These are phyloP conservation scores for Chitala chitala DNA, from an alignment of 2,113 vertebrate species.

Conservation along the genomic window DNA sequence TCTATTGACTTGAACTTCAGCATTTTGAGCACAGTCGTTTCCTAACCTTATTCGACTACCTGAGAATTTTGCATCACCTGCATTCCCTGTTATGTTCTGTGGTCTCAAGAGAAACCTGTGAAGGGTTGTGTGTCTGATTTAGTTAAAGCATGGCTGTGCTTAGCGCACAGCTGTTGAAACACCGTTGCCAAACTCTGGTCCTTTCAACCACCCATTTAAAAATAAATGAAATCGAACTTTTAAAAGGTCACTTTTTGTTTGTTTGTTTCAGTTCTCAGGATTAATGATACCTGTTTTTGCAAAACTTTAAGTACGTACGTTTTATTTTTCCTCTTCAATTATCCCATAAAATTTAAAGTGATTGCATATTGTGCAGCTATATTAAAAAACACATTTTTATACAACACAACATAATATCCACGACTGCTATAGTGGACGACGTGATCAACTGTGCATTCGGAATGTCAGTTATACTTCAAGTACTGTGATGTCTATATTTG, in stretches of 20 bases:
- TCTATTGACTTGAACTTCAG: too few species aligned
- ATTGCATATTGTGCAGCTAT: neutral
- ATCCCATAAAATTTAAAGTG: neutral
- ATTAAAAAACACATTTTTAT: neutral
- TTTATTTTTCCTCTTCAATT: neutral
- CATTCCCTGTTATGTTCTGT: neutral
- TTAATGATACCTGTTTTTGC: neutral
- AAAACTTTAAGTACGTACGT: neutral
- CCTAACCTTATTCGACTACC: too few species aligned
- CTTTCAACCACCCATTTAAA: neutral
- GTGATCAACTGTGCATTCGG: neutral
- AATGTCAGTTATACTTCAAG: neutral
- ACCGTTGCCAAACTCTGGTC: neutral
- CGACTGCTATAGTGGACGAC: neutral
- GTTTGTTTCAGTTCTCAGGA: neutral
- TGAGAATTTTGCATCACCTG: neutral
- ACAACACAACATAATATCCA: neutral
- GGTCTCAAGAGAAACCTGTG: neutral
- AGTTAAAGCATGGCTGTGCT: neutral
- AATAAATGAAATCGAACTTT: neutral
- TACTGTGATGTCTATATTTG: neutral
- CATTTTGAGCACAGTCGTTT: too few species aligned
- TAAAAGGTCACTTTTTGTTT: neutral
- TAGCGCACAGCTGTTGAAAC: neutral
- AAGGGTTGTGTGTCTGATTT: neutral